These are phyloP conservation scores for Ernsta delagoae DNA, from an alignment of 2,888 invertebrate species.

Conservation along the genomic window DNA sequence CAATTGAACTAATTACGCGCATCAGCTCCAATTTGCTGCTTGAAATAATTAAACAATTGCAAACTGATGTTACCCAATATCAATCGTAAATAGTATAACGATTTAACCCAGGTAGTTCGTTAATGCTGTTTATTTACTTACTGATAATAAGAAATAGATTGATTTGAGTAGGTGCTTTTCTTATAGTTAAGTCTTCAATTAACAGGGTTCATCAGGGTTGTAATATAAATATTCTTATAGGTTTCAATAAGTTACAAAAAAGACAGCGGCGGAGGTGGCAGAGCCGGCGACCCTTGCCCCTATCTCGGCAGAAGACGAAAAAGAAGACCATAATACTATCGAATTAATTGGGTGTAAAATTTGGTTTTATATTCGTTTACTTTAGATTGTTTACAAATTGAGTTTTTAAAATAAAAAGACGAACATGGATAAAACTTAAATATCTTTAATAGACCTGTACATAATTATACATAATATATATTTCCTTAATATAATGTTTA, in stretches of 20 bases:
- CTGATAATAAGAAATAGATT: too few species aligned
- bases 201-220: background rate
- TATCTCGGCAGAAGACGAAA: conserved; percentile 21
- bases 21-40: too few species aligned
- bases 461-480: conserved; percentile 72
- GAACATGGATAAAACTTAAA: conserved; percentile 53
- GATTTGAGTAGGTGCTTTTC: too few species aligned
- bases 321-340: conserved; percentile 12
- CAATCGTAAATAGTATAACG: too few species aligned
- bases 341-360: background rate
- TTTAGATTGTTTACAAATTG: background rate
- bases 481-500: conserved; percentile 63
- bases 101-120: too few species aligned
- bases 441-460: conserved; percentile 75
- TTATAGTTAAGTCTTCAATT: too few species aligned
- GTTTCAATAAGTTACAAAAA: conserved; percentile 47
- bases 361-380: background rate
- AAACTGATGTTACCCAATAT: too few species aligned
- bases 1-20: too few species aligned
- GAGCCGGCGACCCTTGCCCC: conserved; percentile 14
- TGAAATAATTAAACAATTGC: too few species aligned
- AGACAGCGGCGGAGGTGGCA: conserved; percentile 40
- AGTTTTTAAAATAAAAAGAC: conserved; percentile 38
- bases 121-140: too few species aligned
- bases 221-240: conserved; percentile 41